Evolutionary conservation across 2,797 vertebrate genomes (phyloP).

Genomic region (Nasua narica): DNA sequence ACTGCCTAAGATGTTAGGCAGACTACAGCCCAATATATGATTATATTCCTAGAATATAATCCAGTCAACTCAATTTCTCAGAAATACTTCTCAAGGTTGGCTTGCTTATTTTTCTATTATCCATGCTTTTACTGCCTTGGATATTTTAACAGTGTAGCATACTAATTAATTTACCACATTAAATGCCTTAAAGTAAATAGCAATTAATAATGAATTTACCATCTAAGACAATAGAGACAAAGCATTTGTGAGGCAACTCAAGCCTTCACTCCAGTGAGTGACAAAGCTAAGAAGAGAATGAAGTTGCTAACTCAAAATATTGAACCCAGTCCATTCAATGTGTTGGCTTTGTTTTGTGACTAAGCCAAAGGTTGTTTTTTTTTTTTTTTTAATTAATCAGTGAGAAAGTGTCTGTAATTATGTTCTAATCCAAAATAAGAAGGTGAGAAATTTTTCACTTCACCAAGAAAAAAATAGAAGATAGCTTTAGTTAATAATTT

Average conservation of each 20-base stretch:
- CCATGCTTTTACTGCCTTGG: conserved; percentile 11
- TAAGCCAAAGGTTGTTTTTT: conserved; percentile 38
- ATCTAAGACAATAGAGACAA: conserved; percentile 36
- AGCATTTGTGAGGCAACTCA: not conserved
- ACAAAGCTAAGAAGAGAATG: conserved; percentile 8
- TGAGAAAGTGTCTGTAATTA: conserved; percentile 71
- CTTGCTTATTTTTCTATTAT: conserved; percentile 39
- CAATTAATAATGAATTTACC: conserved; percentile 25
- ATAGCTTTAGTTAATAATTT: conserved; percentile 24
- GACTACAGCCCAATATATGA: too few species aligned
- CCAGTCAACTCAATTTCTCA: conserved; percentile 17
- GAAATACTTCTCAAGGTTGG: conserved; percentile 42
- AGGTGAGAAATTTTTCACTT: conserved; percentile 71
- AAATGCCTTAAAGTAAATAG: not conserved
- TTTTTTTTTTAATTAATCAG: conserved; percentile 55
- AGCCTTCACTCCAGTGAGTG: not conserved
- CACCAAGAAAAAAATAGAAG: conserved; percentile 44
- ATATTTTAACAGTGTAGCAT: conserved; percentile 17
- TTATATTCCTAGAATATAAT: conserved; percentile 43
- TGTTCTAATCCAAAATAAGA: conserved; percentile 73
- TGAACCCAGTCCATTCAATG: conserved; percentile 1
- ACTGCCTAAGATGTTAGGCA: not conserved
- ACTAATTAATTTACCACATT: conserved; percentile 12
- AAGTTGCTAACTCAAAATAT: conserved; percentile 38
- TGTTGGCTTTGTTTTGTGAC: conserved; percentile 56